Evolutionary conservation across 2,113 vertebrate genomes (phyloP), one percentile per base, ranked within the genome.

Genomic region (Brachyhypopomus occidentalis): DNA sequence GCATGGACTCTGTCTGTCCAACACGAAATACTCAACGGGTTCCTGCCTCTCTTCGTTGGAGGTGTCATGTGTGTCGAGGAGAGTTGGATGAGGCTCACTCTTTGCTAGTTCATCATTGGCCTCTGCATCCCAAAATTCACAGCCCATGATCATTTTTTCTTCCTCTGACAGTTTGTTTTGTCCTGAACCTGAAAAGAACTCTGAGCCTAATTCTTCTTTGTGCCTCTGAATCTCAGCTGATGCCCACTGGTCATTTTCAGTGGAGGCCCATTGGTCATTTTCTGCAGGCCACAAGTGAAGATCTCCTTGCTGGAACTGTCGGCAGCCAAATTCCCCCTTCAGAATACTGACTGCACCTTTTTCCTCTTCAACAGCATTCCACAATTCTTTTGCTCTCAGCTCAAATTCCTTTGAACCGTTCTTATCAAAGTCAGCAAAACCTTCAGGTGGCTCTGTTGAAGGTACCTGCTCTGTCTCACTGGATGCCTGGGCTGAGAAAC

Each of bases 71-170:
- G 72, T 82, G 48, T 88, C 86, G 45, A 86, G 23, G 66, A 88
- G 27, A 25, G 88, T 86, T 19, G 92, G 92, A 81, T 93, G 91
- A 83, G 91, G 90, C 66, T 94, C 93, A 36, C 90, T 92, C 84
- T 86, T 90, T 23, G 94, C 93, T 23, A 91, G 86, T 84, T 94
- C 92, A 82, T 94, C 91, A 9, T 94, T 94, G 84, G 90, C 91
- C 74, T 93, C 90, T 2, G 80, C 82, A 64, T 92, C 92, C 92
- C 91, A 94, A 77, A 90, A 91, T 78, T 90, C 90, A 78, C 88
- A 86, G 63, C 90, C 90, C 19, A 88, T 86, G 4, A 86, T 86
- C 2, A 91, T 82, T 41, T 86, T 84, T 72, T 91, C 89, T 19
- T 88, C 87, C 7, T 90, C 87, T 77, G 85, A 87, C 89, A 91